Evolutionary conservation across 2,888 invertebrate species (phyloP), one percentile per base, ranked within the genome.

Genomic region (Apamea epomidion): DNA sequence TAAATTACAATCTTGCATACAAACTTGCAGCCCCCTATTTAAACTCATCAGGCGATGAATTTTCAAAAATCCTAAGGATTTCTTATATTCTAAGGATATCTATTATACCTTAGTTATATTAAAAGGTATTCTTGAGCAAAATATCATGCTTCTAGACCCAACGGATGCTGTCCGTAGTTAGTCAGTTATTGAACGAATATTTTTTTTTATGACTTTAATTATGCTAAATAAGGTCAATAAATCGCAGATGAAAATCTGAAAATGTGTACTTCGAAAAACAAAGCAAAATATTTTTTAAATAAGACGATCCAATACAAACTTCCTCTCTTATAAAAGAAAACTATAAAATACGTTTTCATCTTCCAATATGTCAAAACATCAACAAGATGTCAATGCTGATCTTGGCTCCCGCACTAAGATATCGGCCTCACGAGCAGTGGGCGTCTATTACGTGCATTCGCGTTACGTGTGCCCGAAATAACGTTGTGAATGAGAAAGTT

Each of bases 401-500:
- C n/a, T 82, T 82, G 73, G 88, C 77, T 72, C 18, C 25, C 29
- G n/a, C 45, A 74, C 75, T 62, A 65, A 88, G 82, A 79, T 71
- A 78, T 77, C 37, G 32, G 3, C 79, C 73, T 74, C 74, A 60
- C 67, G n/a, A 42, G 45, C 68, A 74, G 91, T 89, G 86, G 88
- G 90, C 79, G 87, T 29, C 62, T 51, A 72, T 89, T 90, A 85
- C 87, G 83, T 87, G 80, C 74, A 85, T 82, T 73, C 58, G 74
- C 32, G 82, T 72, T 82, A 86, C 82, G 81, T 74, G 75, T n/a
- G 79, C 78, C 77, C 79, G 80, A 91, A 91, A 91, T 89, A 91
- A 83, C 85, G 80, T 88, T 73, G 82, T 91, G 90, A 91, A 91
- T 91, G 91, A 76, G 81, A 89, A 83, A 87, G 68, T 84, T 78